Conservation (phyloP, 2,888 invertebrate species). For the Busseola fusca region DNA sequence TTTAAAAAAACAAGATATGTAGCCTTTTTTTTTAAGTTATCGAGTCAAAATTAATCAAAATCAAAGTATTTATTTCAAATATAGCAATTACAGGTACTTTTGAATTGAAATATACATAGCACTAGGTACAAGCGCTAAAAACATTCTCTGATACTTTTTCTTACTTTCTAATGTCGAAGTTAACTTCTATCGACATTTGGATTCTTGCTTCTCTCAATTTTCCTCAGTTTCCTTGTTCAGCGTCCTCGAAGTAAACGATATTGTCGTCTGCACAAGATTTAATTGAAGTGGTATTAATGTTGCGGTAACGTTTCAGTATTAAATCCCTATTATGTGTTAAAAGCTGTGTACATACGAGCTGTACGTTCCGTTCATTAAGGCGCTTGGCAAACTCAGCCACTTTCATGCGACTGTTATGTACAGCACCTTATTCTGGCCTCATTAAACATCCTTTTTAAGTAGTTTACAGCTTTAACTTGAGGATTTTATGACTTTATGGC, state of each 20-base stretch:
- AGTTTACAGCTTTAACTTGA: slow-evolving; percentile 14
- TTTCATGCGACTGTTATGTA: slow-evolving; percentile 38
- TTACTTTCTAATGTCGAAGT: slow-evolving; percentile 17
- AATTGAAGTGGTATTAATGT: slow-evolving; percentile 56
- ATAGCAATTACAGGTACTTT: too few species aligned
- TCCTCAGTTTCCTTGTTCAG: slow-evolving; percentile 24
- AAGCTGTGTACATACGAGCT: slow-evolving; percentile 39
- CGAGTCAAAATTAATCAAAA: too few species aligned
- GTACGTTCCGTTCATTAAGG: slow-evolving; percentile 28
- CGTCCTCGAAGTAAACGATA: slow-evolving; percentile 47
- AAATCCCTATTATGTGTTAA: slow-evolving; percentile 56
- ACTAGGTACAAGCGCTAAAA: not conserved
- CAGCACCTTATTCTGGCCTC: slow-evolving; percentile 35
- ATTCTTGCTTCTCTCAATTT: slow-evolving; percentile 37
- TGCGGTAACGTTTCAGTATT: slow-evolving; percentile 53
- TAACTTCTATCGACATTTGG: slow-evolving; percentile 23
- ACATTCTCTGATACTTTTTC: slow-evolving; percentile 2
- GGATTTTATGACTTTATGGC: slow-evolving; percentile 20
- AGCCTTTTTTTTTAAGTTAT: too few species aligned
- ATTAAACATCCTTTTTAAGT: slow-evolving; percentile 39
- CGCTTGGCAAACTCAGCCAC: slow-evolving; percentile 44
- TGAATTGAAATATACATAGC: not conserved
- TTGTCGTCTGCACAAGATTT: slow-evolving; percentile 47
- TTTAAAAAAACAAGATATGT: not conserved
- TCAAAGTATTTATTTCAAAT: too few species aligned